phyloP scores from a whole-genome alignment of 2,113 vertebrate genomes.

The Sander vitreus region DNA sequence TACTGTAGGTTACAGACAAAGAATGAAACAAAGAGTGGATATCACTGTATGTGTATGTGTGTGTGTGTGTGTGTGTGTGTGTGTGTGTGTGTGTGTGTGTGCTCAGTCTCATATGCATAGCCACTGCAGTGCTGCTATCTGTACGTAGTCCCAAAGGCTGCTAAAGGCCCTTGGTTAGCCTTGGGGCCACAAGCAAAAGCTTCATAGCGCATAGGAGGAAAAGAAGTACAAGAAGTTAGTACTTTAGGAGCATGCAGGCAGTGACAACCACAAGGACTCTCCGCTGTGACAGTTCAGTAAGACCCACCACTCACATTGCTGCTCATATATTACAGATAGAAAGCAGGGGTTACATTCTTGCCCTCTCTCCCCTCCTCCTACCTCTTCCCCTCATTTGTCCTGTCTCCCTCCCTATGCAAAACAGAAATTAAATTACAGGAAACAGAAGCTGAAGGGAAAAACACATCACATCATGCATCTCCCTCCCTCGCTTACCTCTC shows the following conservation, averaged over 20 bases:
- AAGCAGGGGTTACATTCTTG: conserved; percentile 24
- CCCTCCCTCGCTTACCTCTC: background rate
- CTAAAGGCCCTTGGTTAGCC: conserved; percentile 44
- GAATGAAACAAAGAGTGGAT: conserved; percentile 13
- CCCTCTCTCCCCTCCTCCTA: background rate
- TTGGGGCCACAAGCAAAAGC: conserved; percentile 29
- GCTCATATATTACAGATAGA: conserved; percentile 27
- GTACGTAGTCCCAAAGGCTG: conserved; percentile 39
- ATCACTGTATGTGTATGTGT: background rate
- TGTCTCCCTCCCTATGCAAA: conserved; percentile 10
- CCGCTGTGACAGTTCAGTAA: conserved; percentile 8
- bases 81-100: too few species aligned
- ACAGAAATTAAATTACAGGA: conserved; percentile 61
- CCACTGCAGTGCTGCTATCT: conserved; percentile 16
- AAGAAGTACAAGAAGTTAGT: conserved; percentile 22
- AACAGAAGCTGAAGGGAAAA: conserved; percentile 54
- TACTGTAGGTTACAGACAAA: conserved; percentile 16
- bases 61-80: too few species aligned
- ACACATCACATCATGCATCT: conserved; percentile 43
- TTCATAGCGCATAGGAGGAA: conserved; percentile 14
- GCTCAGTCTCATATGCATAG: background rate
- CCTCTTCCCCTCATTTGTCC: conserved; percentile 1
- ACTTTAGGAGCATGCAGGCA: conserved; percentile 21
- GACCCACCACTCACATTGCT: background rate
- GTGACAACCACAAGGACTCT: conserved; percentile 13